A percentile compares a stretch with the other conserved stretches of the same genome.
Evolutionary conservation across 2,797 vertebrate species (phyloP).

Genomic region (Spinibarbus caldwelli): DNA sequence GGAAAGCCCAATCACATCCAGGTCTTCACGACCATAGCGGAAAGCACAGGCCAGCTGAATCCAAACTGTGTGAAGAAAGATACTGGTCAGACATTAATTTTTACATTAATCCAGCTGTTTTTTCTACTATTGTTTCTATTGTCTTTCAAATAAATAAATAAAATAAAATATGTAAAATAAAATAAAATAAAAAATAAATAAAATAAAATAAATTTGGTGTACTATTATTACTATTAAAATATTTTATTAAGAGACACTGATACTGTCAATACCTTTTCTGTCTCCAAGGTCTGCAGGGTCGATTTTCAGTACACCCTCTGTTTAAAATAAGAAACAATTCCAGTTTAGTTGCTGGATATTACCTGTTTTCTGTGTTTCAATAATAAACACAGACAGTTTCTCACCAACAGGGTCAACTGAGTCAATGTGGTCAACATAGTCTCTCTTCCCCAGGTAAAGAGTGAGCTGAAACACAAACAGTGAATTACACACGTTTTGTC

Average conservation of each 20-base stretch:
- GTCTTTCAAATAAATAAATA: too few relatives aligned
- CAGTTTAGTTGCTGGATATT: neutral
- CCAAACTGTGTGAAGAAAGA: slow-evolving; percentile 76
- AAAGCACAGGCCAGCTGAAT: slow-evolving; percentile 90
- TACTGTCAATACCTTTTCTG: slow-evolving; percentile 81
- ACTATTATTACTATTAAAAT: neutral
- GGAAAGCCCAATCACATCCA: slow-evolving; percentile 90
- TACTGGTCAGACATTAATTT: neutral
- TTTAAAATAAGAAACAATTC: slow-evolving; percentile 35
- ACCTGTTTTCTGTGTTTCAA: neutral
- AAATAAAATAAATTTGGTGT: too few relatives aligned
- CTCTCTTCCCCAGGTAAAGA: slow-evolving; percentile 89
- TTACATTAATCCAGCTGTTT: neutral
- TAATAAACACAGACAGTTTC: slow-evolving; percentile 46
- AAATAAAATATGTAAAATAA: too few relatives aligned
- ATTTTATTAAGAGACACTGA: neutral
- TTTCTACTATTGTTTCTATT: neutral
- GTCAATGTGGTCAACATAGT: slow-evolving; percentile 86
- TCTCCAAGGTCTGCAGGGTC: slow-evolving; percentile 83
- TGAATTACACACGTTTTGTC: neutral
- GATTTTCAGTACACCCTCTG: slow-evolving; percentile 87
- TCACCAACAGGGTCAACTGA: slow-evolving; percentile 84
- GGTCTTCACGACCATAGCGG: slow-evolving; percentile 89
- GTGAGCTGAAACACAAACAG: slow-evolving; percentile 77
- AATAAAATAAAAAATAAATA: too few relatives aligned